Percentiles rank a stretch among this genome's conserved stretches.
Evolutionary conservation across 2,113 vertebrate species (phyloP).

Genomic region (Pyrgilauda ruficollis): DNA sequence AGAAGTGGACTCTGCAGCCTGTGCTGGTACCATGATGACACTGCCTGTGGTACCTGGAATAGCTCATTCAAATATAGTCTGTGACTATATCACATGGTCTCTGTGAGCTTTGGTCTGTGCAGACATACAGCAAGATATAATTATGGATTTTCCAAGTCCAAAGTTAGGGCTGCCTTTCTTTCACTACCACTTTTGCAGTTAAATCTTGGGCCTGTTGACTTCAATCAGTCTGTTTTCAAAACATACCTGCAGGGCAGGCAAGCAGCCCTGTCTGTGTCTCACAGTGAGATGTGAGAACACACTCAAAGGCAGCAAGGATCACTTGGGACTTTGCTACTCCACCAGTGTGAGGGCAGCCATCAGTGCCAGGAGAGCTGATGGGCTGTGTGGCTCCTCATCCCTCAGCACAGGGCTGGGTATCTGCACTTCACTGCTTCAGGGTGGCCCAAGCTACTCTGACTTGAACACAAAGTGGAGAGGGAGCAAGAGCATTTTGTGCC

Average conservation of each 20-base stretch:
- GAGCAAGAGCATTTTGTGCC: neutral
- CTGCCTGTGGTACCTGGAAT: neutral
- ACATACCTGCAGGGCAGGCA: neutral
- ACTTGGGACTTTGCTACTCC: neutral
- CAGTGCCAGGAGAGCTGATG: neutral
- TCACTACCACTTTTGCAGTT: neutral
- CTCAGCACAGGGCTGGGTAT: fast-evolving
- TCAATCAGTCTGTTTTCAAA: neutral
- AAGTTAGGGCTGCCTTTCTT: neutral
- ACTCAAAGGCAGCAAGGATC: neutral
- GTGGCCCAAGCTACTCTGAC: neutral
- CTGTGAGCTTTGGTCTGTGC: neutral
- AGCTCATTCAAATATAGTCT: neutral
- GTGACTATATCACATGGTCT: neutral
- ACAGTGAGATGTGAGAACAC: neutral
- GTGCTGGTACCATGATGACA: neutral
- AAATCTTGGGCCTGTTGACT: neutral
- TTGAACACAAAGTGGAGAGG: neutral
- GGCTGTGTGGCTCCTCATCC: neutral
- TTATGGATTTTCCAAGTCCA: neutral
- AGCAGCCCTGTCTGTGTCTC: neutral
- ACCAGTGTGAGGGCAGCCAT: neutral
- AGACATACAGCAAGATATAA: neutral
- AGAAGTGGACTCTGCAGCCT: neutral
- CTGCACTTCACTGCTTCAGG: neutral